These are phyloP conservation scores for Cephus pulcher DNA, from an alignment of 2,888 invertebrate species.

Conservation along the genomic window DNA sequence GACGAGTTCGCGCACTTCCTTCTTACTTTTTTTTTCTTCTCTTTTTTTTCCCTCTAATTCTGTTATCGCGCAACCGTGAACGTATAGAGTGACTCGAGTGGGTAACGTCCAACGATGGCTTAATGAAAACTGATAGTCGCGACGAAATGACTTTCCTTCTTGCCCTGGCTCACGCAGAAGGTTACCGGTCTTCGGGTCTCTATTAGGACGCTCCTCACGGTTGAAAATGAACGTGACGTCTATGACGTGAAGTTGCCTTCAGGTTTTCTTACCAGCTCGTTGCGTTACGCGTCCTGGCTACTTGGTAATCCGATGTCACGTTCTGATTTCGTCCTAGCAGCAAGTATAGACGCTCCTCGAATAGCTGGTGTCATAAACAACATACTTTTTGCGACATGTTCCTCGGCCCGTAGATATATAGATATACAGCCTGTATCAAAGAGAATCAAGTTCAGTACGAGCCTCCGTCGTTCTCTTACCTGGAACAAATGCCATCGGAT, in stretches of 20 bases:
- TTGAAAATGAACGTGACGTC: conserved; percentile 45
- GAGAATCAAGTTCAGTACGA: background rate
- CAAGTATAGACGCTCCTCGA: background rate
- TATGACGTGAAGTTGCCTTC: conserved; percentile 17
- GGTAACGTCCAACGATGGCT: conserved; percentile 20
- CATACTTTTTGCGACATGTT: background rate
- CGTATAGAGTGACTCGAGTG: conserved; percentile 4
- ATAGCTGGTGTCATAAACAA: background rate
- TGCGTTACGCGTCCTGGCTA: conserved; percentile 8
- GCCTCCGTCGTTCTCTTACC: background rate
- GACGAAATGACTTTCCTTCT: conserved; percentile 35
- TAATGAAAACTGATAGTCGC: conserved; percentile 39
- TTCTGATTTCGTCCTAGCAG: conserved; percentile 15
- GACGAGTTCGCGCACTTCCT: background rate
- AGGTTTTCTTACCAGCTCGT: conserved; percentile 7
- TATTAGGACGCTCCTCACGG: conserved; percentile 51
- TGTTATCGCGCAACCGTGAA: background rate
- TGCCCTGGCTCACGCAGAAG: conserved; percentile 10
- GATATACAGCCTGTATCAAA: background rate
- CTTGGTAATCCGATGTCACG: conserved; percentile 22
- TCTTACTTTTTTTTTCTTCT: background rate
- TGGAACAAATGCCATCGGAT: background rate
- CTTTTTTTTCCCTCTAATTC: background rate
- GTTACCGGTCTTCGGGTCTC: conserved; percentile 29
- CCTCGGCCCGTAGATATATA: background rate